phyloP scores from a whole-genome alignment of 2,888 invertebrate genomes.

The Mesorhabditis sp. region DNA sequence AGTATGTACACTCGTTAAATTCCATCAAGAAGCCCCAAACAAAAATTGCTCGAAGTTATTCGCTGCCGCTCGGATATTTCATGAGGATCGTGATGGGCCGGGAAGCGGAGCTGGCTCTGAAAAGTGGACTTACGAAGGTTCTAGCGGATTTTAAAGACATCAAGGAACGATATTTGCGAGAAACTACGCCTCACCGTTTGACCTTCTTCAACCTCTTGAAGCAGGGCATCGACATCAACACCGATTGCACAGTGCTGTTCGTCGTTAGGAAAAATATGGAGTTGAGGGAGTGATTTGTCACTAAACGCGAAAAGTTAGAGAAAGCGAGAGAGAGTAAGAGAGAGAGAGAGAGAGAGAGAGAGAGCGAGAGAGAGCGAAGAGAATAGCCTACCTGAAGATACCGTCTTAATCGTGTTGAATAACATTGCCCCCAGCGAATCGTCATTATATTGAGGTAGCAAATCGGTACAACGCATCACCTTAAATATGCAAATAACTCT shows the following conservation, averaged over 20 bases:
- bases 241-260: neutral
- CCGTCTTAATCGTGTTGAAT: neutral
- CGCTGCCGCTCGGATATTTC: too few relatives aligned
- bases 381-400: constrained; percentile 1
- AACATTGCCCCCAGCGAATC: neutral
- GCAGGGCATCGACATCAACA: neutral
- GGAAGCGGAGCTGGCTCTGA: too few relatives aligned
- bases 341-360: neutral
- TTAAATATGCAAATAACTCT: neutral
- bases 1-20: too few relatives aligned
- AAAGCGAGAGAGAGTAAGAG: neutral
- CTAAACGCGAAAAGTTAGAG: neutral
- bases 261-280: neutral
- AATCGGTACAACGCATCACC: neutral
- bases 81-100: too few relatives aligned
- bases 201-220: neutral
- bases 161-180: too few relatives aligned
- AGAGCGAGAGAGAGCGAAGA: neutral
- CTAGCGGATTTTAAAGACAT: too few relatives aligned
- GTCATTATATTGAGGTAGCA: neutral
- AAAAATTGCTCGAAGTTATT: too few relatives aligned
- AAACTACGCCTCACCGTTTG: too few relatives aligned
- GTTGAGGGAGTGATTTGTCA: neutral
- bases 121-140: too few relatives aligned
- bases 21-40: too few relatives aligned